Base-by-base conservation (phyloP, 2,888 invertebrate genomes). In the Phalera bucephala region DNA sequence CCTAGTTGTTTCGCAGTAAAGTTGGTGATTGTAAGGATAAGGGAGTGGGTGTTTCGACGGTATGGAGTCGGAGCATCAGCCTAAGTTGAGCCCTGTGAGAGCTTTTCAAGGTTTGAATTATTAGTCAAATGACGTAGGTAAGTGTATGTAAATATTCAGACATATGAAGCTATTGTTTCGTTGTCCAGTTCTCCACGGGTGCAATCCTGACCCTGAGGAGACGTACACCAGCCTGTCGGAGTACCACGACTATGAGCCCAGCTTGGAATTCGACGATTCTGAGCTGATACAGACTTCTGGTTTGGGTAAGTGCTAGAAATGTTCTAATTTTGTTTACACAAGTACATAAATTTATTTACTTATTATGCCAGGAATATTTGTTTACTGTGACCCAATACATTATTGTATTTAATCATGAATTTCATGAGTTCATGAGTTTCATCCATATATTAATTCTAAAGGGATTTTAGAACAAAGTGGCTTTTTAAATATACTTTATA, bases 231-330 rank as follows among this genome's bases (percentile, higher is more conserved):
- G 97, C 80, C 91, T 97, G 41, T 97, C 97, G 19, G 97, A 97
- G 83, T 94, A 94, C 75, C 96, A 97, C 75, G 97, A 97, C 85
- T 96, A 97, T 78, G 98, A 99, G 79, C 98, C 98, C 8, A 96
- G 97, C 84, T 91, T 98, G 74, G 98, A 98, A 81, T 98, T 98
- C 89, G 98, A 99, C 89, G 98, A 98, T 81, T 95, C 97, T 8
- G 98, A 98, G 87, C 83, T 97, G 39, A 93, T 93, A 64, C 92
- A 94, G 64, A 90, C 93, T 31, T 90, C 92, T 37, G 92, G 93
- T 55, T 91, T 94, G 76, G 94, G 95, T 95, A 91, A 91, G 87
- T 9, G n/a, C n/a, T n/a, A n/a, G n/a, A n/a, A n/a, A n/a, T n/a
- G n/a, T n/a, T n/a, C n/a, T n/a, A n/a, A n/a, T n/a, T n/a, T n/a